Conservation (phyloP, 2,888 invertebrate species). For the Caenorhabditis sp. region DNA sequence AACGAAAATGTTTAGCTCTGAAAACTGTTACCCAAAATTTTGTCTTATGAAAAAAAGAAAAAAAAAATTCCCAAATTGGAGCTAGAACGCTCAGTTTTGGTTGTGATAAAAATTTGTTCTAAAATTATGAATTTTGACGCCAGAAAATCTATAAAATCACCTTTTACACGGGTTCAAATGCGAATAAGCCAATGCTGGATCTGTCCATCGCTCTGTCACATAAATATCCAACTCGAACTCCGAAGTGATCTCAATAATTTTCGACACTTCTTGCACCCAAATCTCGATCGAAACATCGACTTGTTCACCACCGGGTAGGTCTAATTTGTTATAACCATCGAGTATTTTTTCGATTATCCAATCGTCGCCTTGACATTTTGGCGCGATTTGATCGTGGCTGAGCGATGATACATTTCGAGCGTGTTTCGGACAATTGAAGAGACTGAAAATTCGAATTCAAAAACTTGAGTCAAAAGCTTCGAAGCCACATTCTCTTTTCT, state of each 20-base stretch:
- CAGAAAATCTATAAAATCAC: conserved; percentile 31
- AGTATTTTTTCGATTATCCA: conserved; percentile 51
- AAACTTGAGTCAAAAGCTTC: too few species aligned
- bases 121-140: not conserved
- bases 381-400: too few species aligned
- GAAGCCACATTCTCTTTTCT: too few species aligned
- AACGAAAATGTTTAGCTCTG: too few species aligned
- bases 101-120: too few species aligned
- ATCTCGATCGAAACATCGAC: conserved; percentile 70
- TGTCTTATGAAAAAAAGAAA: too few species aligned
- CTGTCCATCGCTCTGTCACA: conserved; percentile 70
- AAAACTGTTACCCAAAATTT: too few species aligned
- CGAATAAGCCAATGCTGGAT: conserved; percentile 65
- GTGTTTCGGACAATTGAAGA: conserved; percentile 39
- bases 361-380: conserved; percentile 41
- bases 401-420: conserved; percentile 24
- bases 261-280: conserved; percentile 72
- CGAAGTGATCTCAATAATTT: conserved; percentile 71
- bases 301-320: conserved; percentile 65
- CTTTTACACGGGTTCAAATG: conserved; percentile 70
- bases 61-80: too few species aligned
- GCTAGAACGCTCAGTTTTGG: too few species aligned
- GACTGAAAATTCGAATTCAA: too few species aligned
- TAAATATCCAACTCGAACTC: conserved; percentile 71
- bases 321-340: conserved; percentile 63